Conservation (phyloP, 2,888 invertebrate genomes). For the Apomyelois bistriatella region DNA sequence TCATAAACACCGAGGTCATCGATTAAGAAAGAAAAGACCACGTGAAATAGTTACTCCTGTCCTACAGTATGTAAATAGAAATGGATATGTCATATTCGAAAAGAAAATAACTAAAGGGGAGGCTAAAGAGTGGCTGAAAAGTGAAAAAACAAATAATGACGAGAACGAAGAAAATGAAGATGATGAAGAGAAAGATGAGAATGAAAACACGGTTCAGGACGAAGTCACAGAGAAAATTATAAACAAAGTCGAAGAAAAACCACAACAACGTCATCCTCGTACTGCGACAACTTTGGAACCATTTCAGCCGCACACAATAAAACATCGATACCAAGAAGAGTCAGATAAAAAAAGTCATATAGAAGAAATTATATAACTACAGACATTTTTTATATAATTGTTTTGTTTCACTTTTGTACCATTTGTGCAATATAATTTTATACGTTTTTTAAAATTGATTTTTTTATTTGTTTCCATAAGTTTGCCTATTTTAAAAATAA, state of each 20-base stretch:
- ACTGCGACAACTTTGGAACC: background rate
- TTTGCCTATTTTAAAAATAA: no score
- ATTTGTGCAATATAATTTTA: no score
- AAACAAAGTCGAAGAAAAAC: background rate
- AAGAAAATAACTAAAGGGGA: conserved; percentile 59
- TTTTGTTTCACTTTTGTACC: no score
- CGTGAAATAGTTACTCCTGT: conserved; percentile 53
- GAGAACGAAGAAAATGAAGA: conserved; percentile 18
- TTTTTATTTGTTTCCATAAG: no score
- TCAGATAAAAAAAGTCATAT: background rate
- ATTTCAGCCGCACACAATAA: background rate
- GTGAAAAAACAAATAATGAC: conserved; percentile 1
- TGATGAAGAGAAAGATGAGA: conserved; percentile 19
- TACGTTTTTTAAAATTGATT: no score
- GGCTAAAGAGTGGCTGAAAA: conserved; percentile 57
- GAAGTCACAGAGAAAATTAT: background rate
- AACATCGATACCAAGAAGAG: no score
- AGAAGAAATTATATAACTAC: background rate
- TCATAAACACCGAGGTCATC: conserved; percentile 27
- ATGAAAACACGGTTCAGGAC: background rate
- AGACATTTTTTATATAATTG: background rate
- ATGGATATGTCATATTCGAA: conserved; percentile 68
- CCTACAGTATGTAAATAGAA: conserved; percentile 66
- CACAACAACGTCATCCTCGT: background rate
- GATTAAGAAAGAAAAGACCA: conserved; percentile 29